A percentile compares a stretch with the other conserved stretches of the same genome.
Evolutionary conservation across 2,888 invertebrate species (phyloP).

Genomic region (Chrysopilus asiliformis): DNA sequence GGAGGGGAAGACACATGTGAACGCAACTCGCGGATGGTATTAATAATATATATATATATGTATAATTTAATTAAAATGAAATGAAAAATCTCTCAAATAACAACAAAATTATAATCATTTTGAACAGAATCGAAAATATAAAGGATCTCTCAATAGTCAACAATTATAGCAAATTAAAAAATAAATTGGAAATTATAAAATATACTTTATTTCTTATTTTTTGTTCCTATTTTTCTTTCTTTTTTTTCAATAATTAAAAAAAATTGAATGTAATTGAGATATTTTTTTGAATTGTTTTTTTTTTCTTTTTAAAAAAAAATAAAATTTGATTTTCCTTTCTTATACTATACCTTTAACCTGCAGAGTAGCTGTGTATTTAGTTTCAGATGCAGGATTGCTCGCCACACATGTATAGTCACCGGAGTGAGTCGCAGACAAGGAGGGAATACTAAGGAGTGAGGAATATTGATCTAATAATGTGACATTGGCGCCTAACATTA

Average conservation of each 20-base stretch:
- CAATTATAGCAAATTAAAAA: constrained; percentile 8
- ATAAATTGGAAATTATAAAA: constrained; percentile 7
- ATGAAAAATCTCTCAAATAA: too few species aligned
- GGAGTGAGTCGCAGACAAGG: constrained; percentile 58
- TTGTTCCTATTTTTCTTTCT: neutral
- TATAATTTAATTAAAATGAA: constrained; percentile 2
- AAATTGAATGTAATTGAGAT: neutral
- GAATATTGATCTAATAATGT: constrained; percentile 62
- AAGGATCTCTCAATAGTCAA: constrained; percentile 3
- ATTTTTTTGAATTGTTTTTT: constrained; percentile 8
- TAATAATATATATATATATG: constrained; percentile 7
- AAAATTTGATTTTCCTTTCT: constrained; percentile 6
- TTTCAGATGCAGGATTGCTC: constrained; percentile 64
- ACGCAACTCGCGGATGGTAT: constrained; percentile 17
- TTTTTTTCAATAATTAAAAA: neutral
- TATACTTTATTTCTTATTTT: too few species aligned
- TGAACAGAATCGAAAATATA: constrained; percentile 1
- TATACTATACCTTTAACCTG: constrained; percentile 66
- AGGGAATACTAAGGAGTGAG: constrained; percentile 64
- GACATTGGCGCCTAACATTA: constrained; percentile 52
- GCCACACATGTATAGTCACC: constrained; percentile 69
- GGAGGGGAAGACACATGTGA: constrained; percentile 24
- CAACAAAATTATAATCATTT: too few species aligned
- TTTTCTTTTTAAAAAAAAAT: too few species aligned
- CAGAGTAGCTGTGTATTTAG: constrained; percentile 64